A percentile compares a stretch with the other conserved stretches of the same genome.
phyloP scores from a whole-genome alignment of 1,140 invertebrate species.

The Bombus fervidus region DNA sequence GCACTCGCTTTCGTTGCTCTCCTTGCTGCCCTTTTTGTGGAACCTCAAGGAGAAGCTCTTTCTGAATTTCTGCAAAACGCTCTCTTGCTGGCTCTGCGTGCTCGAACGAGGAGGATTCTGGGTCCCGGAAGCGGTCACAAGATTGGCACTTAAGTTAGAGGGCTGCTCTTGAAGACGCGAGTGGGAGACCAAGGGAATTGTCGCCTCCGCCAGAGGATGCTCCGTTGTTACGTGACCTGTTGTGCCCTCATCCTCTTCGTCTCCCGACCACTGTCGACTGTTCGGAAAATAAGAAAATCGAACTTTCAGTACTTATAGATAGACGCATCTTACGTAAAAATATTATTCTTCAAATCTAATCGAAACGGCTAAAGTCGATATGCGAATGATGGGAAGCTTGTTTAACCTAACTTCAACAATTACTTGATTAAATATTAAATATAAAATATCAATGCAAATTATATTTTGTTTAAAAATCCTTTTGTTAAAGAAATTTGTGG shows the following conservation, averaged over 20 bases:
- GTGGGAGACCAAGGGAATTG: slow-evolving; percentile 74
- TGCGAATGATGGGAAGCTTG: neutral
- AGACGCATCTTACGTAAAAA: neutral
- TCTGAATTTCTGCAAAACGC: slow-evolving; percentile 87
- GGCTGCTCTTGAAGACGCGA: slow-evolving; percentile 73
- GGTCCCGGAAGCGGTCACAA: slow-evolving; percentile 58
- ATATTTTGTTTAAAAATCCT: no score
- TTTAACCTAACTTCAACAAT: no score
- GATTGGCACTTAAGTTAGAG: slow-evolving; percentile 55
- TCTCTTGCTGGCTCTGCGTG: slow-evolving; percentile 75
- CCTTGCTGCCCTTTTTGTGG: slow-evolving; percentile 83
- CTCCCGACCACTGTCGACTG: slow-evolving; percentile 76
- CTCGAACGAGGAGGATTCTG: slow-evolving; percentile 63
- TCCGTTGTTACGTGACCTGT: slow-evolving; percentile 67
- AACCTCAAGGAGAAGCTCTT: slow-evolving; percentile 87
- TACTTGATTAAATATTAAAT: no score
- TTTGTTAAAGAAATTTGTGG: no score
- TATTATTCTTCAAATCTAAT: neutral
- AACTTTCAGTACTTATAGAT: neutral
- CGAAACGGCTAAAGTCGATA: neutral
- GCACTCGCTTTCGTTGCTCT: slow-evolving; percentile 79
- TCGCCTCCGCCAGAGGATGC: slow-evolving; percentile 73
- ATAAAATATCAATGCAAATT: no score
- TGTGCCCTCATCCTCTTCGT: slow-evolving; percentile 73
- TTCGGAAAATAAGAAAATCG: slow-evolving; percentile 1